Evolutionary conservation across 30 jellyfish, hydroid and myxozoan genomes (phyloP).

Genomic region (Hydra vulgaris): DNA sequence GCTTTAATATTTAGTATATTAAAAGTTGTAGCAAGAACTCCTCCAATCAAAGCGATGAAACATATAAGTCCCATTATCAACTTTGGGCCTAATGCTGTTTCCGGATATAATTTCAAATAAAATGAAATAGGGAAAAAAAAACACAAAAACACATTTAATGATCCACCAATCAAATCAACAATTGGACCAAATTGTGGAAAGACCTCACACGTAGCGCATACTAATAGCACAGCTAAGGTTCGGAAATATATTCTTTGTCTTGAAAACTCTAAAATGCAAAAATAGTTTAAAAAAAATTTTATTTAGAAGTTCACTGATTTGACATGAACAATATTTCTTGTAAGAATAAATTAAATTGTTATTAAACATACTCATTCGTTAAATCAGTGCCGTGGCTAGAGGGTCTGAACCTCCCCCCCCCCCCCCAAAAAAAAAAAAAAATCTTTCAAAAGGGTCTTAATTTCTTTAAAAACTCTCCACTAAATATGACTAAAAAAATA

Average conservation of each 20-base stretch:
- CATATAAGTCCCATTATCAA: constrained; percentile 7
- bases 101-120: constrained; percentile 31
- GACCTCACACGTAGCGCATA: constrained; percentile 19
- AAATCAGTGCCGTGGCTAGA: too few relatives aligned
- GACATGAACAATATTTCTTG: too few relatives aligned
- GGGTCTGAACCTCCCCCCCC: too few relatives aligned
- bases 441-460: too few relatives aligned
- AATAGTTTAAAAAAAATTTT: too few relatives aligned
- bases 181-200: constrained; percentile 39
- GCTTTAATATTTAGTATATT: constrained; percentile 5
- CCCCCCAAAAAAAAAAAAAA: too few relatives aligned
- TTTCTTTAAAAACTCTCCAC: too few relatives aligned
- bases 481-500: too few relatives aligned
- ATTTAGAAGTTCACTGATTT: too few relatives aligned
- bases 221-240: constrained; percentile 8
- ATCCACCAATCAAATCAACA: constrained; percentile 42
- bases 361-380: too few relatives aligned
- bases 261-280: constrained; percentile 23
- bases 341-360: neutral
- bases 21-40: constrained; percentile 20
- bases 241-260: constrained; percentile 15
- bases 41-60: constrained; percentile 14
- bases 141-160: constrained; percentile 25
- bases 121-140: constrained; percentile 21
- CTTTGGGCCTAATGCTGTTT: neutral